Conservation (phyloP, 2,113 vertebrate species). For the Dasyornis broadbenti region DNA sequence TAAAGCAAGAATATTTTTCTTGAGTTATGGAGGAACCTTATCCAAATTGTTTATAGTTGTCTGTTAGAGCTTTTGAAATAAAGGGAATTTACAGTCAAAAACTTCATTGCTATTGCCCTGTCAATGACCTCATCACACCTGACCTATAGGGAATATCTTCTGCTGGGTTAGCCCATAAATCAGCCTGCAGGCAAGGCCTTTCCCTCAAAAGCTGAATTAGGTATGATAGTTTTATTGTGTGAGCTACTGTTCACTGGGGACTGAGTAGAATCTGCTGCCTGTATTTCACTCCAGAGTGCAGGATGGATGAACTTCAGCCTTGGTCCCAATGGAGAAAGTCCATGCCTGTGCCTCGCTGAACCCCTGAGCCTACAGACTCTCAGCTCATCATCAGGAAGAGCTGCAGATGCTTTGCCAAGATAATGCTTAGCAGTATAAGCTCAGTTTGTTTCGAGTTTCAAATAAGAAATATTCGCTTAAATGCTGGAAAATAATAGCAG, state of each 20-base stretch:
- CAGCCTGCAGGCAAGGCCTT: conserved; percentile 14
- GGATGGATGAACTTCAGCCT: conserved; percentile 34
- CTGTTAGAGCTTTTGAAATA: conserved; percentile 52
- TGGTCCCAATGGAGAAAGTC: background rate
- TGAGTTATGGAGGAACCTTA: conserved; percentile 6
- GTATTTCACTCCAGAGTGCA: conserved; percentile 46
- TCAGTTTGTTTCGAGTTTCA: background rate
- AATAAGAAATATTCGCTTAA: background rate
- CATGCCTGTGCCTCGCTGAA: background rate
- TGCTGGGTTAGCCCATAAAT: conserved; percentile 53
- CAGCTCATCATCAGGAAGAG: background rate
- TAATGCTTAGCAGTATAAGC: background rate
- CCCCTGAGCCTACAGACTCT: background rate
- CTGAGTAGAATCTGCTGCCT: conserved; percentile 14
- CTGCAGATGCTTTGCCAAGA: background rate
- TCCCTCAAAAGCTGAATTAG: conserved; percentile 52
- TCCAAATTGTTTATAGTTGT: conserved; percentile 39
- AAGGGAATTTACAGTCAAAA: conserved; percentile 43
- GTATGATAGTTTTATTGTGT: conserved; percentile 63
- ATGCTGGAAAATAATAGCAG: background rate
- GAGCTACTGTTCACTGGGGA: conserved; percentile 61
- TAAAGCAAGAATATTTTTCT: background rate
- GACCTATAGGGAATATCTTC: conserved; percentile 62
- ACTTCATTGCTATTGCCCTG: conserved; percentile 29
- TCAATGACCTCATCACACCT: conserved; percentile 64